Percentiles rank a stretch among this genome's conserved stretches.
Evolutionary conservation across 2,888 invertebrate genomes (phyloP).

Genomic region (Synanthedon tipuliformis): DNA sequence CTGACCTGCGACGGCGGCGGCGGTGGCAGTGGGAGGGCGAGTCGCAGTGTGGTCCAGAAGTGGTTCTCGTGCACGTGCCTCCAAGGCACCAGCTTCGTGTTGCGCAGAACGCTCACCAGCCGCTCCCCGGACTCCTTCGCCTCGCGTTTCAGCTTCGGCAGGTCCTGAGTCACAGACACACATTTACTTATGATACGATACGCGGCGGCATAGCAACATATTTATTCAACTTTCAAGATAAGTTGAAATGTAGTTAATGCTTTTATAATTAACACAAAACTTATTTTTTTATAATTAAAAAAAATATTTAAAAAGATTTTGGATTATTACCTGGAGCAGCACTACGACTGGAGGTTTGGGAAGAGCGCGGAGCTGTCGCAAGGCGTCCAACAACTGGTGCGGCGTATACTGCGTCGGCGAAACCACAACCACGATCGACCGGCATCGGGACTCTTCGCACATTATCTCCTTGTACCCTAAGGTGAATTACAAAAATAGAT

Average conservation of each 20-base stretch:
- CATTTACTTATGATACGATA: not conserved
- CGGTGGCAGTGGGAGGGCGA: conserved; percentile 72
- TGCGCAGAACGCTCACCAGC: conserved; percentile 50
- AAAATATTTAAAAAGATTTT: not conserved
- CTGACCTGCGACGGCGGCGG: conserved; percentile 12
- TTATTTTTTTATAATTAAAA: not conserved
- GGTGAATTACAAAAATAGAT: no score
- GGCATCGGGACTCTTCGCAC: conserved; percentile 44
- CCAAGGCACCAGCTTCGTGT: conserved; percentile 65
- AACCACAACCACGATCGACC: conserved; percentile 52
- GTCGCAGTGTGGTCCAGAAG: conserved; percentile 75
- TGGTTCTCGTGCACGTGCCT: conserved; percentile 64
- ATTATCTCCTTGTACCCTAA: conserved; percentile 64
- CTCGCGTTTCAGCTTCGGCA: conserved; percentile 62
- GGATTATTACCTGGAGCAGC: conserved; percentile 41
- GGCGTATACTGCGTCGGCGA: conserved; percentile 56
- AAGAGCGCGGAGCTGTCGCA: conserved; percentile 45
- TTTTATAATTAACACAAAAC: no score
- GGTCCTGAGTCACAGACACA: conserved; percentile 53
- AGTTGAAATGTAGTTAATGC: no score
- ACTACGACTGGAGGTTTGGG: conserved; percentile 55
- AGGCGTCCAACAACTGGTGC: conserved; percentile 43
- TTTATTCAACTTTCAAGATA: no score
- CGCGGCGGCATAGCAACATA: no score
- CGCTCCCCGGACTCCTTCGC: conserved; percentile 67